phyloP scores from a whole-genome alignment of 2,888 invertebrate species.

The Thymelicus sylvestris region DNA sequence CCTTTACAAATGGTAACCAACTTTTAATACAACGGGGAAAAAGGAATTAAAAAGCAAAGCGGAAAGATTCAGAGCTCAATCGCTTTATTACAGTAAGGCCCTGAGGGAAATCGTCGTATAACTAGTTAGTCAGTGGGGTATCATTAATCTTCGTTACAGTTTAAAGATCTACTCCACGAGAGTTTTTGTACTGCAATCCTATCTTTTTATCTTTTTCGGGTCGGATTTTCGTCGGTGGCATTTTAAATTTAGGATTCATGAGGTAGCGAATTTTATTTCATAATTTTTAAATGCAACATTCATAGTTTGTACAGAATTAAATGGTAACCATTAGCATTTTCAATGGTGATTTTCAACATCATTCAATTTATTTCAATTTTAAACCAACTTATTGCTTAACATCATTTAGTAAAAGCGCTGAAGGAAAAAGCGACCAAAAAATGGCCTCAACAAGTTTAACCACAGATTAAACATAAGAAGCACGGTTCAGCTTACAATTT shows the following conservation, averaged over 20 bases:
- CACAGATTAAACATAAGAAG: slow-evolving; percentile 16
- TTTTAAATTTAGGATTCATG: too few species aligned
- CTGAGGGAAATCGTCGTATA: slow-evolving; percentile 24
- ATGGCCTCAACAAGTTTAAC: slow-evolving; percentile 6
- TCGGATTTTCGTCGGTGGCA: not conserved
- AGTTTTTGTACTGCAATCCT: not conserved
- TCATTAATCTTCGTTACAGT: slow-evolving; percentile 27
- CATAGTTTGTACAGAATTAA: too few species aligned
- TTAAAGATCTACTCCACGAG: slow-evolving; percentile 15
- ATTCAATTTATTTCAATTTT: too few species aligned
- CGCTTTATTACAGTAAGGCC: slow-evolving; percentile 18
- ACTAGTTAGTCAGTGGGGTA: slow-evolving; percentile 17
- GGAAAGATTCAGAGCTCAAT: slow-evolving; percentile 20
- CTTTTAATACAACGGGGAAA: slow-evolving; percentile 1
- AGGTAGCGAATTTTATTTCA: too few species aligned
- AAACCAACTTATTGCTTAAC: too few species aligned
- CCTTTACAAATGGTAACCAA: slow-evolving; percentile 1
- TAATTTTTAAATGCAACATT: too few species aligned
- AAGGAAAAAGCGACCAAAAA: not conserved
- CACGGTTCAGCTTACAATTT: slow-evolving; percentile 13
- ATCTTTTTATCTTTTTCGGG: not conserved
- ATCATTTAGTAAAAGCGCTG: not conserved
- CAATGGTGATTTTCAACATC: too few species aligned
- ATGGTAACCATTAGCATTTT: too few species aligned
- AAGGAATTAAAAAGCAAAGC: slow-evolving; percentile 6